Conservation (phyloP, 2,797 vertebrate genomes). For the Alca torda region DNA sequence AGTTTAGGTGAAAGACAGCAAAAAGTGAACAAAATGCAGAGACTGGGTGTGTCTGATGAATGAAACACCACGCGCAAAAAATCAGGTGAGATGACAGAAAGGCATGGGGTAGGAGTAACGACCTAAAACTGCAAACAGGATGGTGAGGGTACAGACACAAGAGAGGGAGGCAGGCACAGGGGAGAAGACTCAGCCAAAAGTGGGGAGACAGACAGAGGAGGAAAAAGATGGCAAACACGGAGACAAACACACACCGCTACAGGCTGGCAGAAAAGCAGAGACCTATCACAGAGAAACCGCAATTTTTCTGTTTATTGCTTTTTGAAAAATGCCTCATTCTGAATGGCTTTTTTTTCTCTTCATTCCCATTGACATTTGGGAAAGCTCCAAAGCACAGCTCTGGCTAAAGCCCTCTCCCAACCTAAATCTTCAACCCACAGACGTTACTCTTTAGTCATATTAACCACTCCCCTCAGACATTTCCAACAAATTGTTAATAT, state of each 20-base stretch:
- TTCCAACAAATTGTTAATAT: constrained; percentile 57
- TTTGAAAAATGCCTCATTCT: background rate
- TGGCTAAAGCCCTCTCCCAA: constrained; percentile 4
- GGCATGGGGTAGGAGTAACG: no score
- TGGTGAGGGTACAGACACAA: background rate
- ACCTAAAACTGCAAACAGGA: background rate
- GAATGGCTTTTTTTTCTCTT: background rate
- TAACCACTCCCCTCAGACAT: constrained; percentile 54
- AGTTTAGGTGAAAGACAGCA: background rate
- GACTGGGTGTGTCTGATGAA: background rate
- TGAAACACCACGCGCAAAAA: background rate
- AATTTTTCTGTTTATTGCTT: constrained; percentile 1
- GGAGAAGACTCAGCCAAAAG: background rate
- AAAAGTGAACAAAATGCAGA: background rate
- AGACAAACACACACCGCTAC: background rate
- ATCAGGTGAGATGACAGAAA: background rate
- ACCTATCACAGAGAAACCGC: background rate
- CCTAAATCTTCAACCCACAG: constrained; percentile 18
- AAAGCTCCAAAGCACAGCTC: background rate
- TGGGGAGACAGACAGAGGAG: background rate
- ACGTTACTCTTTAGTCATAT: background rate
- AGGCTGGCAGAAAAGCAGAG: background rate
- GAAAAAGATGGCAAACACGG: background rate
- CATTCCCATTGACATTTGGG: constrained; percentile 4
- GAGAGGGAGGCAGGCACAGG: background rate